phyloP scores from a whole-genome alignment of 1,140 invertebrate genomes.

The Lysiphlebus fabarum region DNA sequence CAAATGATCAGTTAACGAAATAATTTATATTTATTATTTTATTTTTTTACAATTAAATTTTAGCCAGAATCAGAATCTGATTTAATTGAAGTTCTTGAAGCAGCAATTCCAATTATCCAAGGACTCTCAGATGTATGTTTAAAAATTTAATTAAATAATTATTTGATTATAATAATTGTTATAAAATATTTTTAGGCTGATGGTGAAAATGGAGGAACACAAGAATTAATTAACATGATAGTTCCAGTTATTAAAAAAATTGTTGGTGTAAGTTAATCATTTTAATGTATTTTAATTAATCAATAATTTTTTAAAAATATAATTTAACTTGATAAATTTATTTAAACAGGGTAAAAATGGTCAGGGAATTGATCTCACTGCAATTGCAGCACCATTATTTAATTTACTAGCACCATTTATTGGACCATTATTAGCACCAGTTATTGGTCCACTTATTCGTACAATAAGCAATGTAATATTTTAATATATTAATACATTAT shows the following conservation, averaged over 20 bases:
- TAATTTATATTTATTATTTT: not conserved
- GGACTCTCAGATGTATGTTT: conserved; percentile 42
- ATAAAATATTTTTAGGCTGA: conserved; percentile 31
- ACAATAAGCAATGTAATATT: conserved; percentile 42
- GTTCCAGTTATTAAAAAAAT: conserved; percentile 40
- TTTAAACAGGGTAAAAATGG: conserved; percentile 40
- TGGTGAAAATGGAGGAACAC: conserved; percentile 26
- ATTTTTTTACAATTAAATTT: conserved; percentile 20
- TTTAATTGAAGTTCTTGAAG: conserved; percentile 38
- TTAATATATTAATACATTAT: not conserved
- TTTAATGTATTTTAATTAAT: not conserved
- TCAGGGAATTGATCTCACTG: conserved; percentile 40
- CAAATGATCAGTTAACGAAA: not conserved
- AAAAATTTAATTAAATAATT: not conserved
- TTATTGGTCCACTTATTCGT: conserved; percentile 41
- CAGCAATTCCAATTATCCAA: conserved; percentile 43
- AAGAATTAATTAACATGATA: conserved; percentile 39
- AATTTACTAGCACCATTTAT: conserved; percentile 41
- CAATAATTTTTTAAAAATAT: too few species aligned
- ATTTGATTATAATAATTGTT: conserved; percentile 11
- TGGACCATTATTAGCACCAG: conserved; percentile 42
- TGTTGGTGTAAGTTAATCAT: conserved; percentile 35
- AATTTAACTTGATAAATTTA: not conserved
- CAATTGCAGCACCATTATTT: conserved; percentile 42
- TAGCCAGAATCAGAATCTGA: conserved; percentile 47